Conservation (phyloP, 1,140 invertebrate species). For the Archivesica marissinica region DNA sequence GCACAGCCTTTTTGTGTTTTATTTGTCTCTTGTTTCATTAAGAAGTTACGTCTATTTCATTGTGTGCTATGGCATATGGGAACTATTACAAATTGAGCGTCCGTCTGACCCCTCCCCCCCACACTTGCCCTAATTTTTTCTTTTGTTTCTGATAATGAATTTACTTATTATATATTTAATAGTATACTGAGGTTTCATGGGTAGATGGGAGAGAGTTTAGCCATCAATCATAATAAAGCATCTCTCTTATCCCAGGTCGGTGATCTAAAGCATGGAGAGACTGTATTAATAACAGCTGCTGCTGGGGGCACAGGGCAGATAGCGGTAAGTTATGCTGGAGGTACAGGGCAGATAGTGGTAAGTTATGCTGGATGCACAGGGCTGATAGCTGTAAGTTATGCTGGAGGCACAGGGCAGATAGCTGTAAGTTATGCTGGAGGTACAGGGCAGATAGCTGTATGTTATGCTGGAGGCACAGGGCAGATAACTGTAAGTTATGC, state of each 20-base stretch:
- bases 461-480: background rate
- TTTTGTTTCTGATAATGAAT: no score
- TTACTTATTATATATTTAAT: no score
- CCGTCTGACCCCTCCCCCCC: no score
- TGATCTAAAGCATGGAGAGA: conserved; percentile 80
- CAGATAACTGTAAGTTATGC: background rate
- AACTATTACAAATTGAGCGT: no score
- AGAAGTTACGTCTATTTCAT: no score
- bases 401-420: background rate
- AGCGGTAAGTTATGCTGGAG: conserved; percentile 83
- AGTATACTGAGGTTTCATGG: no score
- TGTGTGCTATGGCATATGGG: no score
- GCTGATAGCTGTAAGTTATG: background rate
- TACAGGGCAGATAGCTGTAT: background rate
- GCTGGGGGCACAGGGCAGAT: conserved; percentile 84
- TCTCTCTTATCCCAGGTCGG: conserved; percentile 65
- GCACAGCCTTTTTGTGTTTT: no score
- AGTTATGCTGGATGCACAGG: background rate
- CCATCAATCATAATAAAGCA: background rate
- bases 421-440: background rate
- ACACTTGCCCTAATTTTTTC: no score
- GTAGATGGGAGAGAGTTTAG: no score
- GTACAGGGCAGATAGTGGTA: background rate
- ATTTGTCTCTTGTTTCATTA: no score
- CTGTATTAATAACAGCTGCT: conserved; percentile 83